Percentiles rank a stretch among this genome's conserved stretches.
Conservation (phyloP, 2,888 invertebrate species). For the Patella depressa region DNA sequence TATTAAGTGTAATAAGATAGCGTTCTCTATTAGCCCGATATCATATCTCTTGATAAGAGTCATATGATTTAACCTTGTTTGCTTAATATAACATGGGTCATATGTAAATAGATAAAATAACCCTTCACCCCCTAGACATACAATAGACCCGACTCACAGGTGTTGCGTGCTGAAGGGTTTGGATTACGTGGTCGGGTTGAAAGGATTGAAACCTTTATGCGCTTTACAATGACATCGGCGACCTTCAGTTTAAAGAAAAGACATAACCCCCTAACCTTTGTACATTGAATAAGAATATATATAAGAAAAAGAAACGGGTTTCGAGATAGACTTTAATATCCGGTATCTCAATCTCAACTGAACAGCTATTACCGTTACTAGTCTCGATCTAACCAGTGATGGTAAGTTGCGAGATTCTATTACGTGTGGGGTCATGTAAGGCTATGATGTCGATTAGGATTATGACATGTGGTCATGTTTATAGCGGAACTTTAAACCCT, state of each 20-base stretch:
- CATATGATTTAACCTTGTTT: not conserved
- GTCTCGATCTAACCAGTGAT: not conserved
- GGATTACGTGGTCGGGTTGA: not conserved
- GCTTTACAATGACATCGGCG: not conserved
- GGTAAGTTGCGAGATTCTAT: not conserved
- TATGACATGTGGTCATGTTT: not conserved
- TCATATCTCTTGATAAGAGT: not conserved
- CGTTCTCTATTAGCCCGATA: not conserved
- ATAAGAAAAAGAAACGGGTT: not conserved
- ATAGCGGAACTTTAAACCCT: not conserved
- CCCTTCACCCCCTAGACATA: not conserved
- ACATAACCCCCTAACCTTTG: not conserved
- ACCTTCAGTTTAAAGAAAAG: not conserved
- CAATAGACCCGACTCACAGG: constrained; percentile 10
- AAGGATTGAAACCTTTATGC: constrained; percentile 4
- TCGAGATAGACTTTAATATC: not conserved
- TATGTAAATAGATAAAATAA: not conserved
- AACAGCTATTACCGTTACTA: not conserved
- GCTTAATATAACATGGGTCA: constrained; percentile 1
- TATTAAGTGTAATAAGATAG: too few species aligned
- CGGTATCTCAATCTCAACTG: not conserved
- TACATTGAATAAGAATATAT: not conserved
- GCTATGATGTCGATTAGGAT: not conserved
- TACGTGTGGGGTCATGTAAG: constrained; percentile 4
- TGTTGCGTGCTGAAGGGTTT: constrained; percentile 2